Evolutionary conservation across 2,113 vertebrate species (phyloP), one percentile per base, ranked within the genome.

Genomic region (Chauna torquata): DNA sequence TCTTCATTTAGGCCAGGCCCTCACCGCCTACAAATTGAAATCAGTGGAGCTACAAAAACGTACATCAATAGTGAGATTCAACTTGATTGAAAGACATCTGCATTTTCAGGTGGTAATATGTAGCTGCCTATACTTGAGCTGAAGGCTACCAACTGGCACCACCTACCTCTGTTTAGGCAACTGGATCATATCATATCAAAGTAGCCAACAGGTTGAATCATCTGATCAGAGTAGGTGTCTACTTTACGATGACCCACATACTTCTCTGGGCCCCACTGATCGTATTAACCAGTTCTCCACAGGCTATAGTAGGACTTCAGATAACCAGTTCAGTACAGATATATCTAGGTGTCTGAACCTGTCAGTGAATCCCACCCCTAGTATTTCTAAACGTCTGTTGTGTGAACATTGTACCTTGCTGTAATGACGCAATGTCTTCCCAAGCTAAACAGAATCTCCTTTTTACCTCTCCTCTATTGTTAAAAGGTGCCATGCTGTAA

Each of bases 401-500:
- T 79, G 68, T 90, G 62, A 82, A 68, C 95, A 76, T 0, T 1
- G 12, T 52, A 34, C 75, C 65, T 87, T 52, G 24, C 49, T 85
- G 49, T 30, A 52, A 44, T 38, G 59, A 49, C 25, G 12, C 40
- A 18, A 1, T 25, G 15, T 20, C 69, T 72, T 69, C 69, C 68
- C 64, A 54, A 0, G 1, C 65, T 66, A 66, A 94, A 52, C 38
- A 24, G 44, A 3, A 44, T 54, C 38, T 77, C 25, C 50, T 92
- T 69, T 77, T 38, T 36, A 18, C 70, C 34, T 84, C 86, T 64
- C 19, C 76, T 55, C 1, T 8, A 2, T 32, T 2, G 0, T 69
- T 38, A 32, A 52, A 82, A 99, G 99, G 93, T 99, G 99, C 85
- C 99, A 99, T 58, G 96, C 98, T 11, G 99, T 97, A 81, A 99